Evolutionary conservation across 2,888 invertebrate genomes (phyloP), one percentile per base, ranked within the genome.

Genomic region (Platerodrilus igneus): DNA sequence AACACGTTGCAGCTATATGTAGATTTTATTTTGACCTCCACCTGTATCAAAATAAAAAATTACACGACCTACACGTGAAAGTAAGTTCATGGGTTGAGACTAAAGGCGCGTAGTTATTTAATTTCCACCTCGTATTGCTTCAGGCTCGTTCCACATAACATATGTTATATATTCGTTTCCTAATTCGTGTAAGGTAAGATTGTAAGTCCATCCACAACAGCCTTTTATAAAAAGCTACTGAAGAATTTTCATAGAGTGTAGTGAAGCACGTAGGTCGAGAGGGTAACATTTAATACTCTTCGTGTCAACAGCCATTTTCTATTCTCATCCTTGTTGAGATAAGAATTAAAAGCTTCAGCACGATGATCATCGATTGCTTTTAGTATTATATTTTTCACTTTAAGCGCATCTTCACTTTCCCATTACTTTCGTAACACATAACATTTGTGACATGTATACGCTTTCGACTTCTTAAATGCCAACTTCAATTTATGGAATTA

Each of bases 171-270:
- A 14, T 2, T 10, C 15, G 3, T 2, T 26, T 4, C 26, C 14
- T 7, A 26, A 8, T 7, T 26, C 15, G 9, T 26, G 26, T 4
- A 25, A n/a, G 3, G 25, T 25, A 5, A 25, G 14, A 11, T 25
- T 25, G 11, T 25, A 25, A 11, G 25, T 25, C 25, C 25, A 25
- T n/a, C n/a, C n/a, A n/a, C n/a, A n/a, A n/a, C n/a, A n/a, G n/a
- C n/a, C n/a, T n/a, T n/a, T n/a, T n/a, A n/a, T n/a, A n/a, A n/a
- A n/a, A n/a, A n/a, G n/a, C n/a, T n/a, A n/a, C n/a, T n/a, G n/a
- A n/a, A n/a, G n/a, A n/a, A n/a, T n/a, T n/a, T n/a, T n/a, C n/a
- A n/a, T n/a, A n/a, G n/a, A n/a, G n/a, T n/a, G n/a, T n/a, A n/a
- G n/a, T n/a, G n/a, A n/a, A n/a, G n/a, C n/a, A n/a, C n/a, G n/a